Evolutionary conservation across 2,888 invertebrate species (phyloP), one percentile per base, ranked within the genome.

Genomic region (Sycophila texana): DNA sequence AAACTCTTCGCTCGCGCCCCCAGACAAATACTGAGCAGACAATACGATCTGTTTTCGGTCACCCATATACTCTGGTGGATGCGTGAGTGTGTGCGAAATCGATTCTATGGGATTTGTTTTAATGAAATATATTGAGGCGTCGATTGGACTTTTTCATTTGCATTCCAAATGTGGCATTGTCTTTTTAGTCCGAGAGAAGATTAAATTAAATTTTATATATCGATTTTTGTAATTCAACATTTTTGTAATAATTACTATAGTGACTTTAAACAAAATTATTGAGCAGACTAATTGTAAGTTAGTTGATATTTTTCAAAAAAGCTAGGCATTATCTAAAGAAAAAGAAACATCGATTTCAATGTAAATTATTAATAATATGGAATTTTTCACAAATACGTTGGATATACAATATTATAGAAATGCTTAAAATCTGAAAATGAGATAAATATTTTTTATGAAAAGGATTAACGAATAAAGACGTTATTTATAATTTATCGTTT

Each of bases 61-160:
- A 3, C 12, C 0, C n/a, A 14, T 12, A 49, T 13, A 12, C 18
- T 16, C 7, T 7, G 20, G 10, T 13, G n/a, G 12, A 39, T 18
- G 65, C 55, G 18, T 22, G 14, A 14, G 39, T n/a, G 57, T 53
- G 68, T 39, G 22, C 53, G n/a, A 53, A 75, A 75, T 79, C 71
- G 75, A 79, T 79, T 75, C 74, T 71, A 71, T 74, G 60, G 74
- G 74, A 74, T 74, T 79, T 71, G 26, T 58, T 60, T 79, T 74
- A 71, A 79, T 79, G 70, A 74, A 79, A 71, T 75, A 71, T 80
- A 68, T 51, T 72, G 30, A 14, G 13, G 30, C n/a, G 78, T 39
- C 47, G 61, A 70, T 74, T 68, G 26, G 66, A 65, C n/a, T 18
- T 10, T 14, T 39, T 20, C 61, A n/a, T 61, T 61, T 61, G 16